A percentile compares a stretch with the other conserved stretches of the same genome.
These are phyloP conservation scores for Ariolimax columbianus DNA, from an alignment of 2,888 invertebrate species.

Conservation along the genomic window DNA sequence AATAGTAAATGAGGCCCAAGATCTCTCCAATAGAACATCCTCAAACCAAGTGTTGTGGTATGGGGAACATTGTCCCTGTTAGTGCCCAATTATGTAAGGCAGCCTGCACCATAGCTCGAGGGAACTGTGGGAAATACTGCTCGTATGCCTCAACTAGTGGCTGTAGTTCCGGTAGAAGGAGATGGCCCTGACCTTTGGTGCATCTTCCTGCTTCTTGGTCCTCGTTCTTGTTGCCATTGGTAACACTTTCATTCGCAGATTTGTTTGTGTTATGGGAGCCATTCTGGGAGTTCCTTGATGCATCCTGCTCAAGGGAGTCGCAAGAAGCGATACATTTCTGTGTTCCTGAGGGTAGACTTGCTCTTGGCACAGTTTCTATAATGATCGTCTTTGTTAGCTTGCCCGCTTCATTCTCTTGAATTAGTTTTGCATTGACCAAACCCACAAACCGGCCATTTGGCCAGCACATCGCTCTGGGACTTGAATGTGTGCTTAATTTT, in stretches of 20 bases:
- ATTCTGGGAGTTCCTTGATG: not conserved
- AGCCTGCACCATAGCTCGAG: not conserved
- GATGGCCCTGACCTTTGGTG: not conserved
- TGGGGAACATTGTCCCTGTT: not conserved
- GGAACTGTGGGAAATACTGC: slow-evolving; percentile 29
- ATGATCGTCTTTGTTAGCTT: slow-evolving; percentile 39
- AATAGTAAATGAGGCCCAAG: too few relatives aligned
- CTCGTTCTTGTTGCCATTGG: not conserved
- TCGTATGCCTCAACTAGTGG: slow-evolving; percentile 13
- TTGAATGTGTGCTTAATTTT: slow-evolving; percentile 43
- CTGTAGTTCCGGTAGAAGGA: not conserved
- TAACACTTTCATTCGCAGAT: not conserved
- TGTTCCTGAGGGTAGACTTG: not conserved
- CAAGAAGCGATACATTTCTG: not conserved
- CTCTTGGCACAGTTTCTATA: not conserved
- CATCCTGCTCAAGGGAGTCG: not conserved
- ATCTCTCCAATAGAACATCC: too few relatives aligned
- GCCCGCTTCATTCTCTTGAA: slow-evolving; percentile 44
- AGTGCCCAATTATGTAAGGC: slow-evolving; percentile 16
- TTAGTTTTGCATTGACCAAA: slow-evolving; percentile 46
- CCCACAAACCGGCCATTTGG: slow-evolving; percentile 43
- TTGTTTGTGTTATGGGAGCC: not conserved
- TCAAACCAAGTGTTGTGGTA: not conserved
- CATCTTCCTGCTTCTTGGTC: too few relatives aligned
- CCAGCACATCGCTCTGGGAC: slow-evolving; percentile 51